A percentile compares a stretch with the other conserved stretches of the same genome.
These are phyloP conservation scores for Stenotaenia linearis DNA, from an alignment of 2,888 invertebrate species.

Conservation along the genomic window DNA sequence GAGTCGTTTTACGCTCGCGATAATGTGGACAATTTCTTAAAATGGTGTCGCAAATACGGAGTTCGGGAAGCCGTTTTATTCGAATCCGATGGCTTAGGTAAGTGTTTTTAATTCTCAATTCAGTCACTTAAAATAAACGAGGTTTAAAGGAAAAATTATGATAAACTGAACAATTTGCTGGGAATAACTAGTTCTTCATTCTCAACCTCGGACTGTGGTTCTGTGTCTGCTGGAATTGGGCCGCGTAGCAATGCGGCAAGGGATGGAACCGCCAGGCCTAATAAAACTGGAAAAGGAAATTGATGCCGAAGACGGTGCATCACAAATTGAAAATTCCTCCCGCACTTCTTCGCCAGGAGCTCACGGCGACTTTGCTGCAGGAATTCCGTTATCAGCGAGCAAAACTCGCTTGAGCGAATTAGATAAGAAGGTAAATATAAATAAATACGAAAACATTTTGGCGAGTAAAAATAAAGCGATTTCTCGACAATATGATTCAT, in stretches of 20 bases:
- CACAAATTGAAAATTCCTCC: conserved; percentile 17
- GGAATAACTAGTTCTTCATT: conserved; percentile 72
- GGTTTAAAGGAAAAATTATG: too few relatives aligned
- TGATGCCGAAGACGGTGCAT: conserved; percentile 56
- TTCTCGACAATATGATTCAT: too few relatives aligned
- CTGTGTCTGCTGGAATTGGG: conserved; percentile 79
- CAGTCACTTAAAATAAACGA: too few relatives aligned
- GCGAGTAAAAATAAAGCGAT: too few relatives aligned
- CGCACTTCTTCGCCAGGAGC: conserved; percentile 28
- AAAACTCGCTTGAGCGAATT: conserved; percentile 53
- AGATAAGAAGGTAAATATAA: conserved; percentile 54
- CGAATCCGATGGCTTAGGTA: conserved; percentile 83
- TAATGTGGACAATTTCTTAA: conserved; percentile 82
- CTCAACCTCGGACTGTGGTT: conserved; percentile 75
- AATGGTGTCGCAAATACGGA: conserved; percentile 75
- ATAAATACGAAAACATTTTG: not conserved
- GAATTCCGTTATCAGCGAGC: conserved; percentile 33
- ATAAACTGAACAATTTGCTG: too few relatives aligned
- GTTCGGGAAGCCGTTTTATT: conserved; percentile 82
- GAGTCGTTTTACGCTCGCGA: conserved; percentile 83
- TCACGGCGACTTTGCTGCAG: conserved; percentile 31
- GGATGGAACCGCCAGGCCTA: conserved; percentile 72
- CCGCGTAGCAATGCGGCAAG: conserved; percentile 63
- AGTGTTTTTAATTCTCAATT: conserved; percentile 38
- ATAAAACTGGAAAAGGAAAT: conserved; percentile 81